These are phyloP conservation scores for Hydropsyche betteni DNA, from an alignment of 2,888 invertebrate species.

Conservation along the genomic window DNA sequence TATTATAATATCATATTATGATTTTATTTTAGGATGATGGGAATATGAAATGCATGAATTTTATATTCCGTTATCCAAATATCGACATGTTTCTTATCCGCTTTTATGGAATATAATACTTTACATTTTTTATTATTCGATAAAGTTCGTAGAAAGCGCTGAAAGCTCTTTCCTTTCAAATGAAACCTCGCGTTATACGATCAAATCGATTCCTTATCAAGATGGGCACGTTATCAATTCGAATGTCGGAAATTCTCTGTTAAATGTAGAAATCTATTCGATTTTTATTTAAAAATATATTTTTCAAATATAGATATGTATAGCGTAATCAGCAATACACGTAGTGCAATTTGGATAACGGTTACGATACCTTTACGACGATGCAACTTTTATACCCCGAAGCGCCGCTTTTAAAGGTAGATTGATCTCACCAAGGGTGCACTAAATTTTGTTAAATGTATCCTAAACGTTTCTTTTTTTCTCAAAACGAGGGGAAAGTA, in stretches of 20 bases:
- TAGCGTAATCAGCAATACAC: no score
- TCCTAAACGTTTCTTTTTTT: slow-evolving; percentile 41
- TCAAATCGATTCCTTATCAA: slow-evolving; percentile 35
- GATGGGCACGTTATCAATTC: slow-evolving; percentile 45
- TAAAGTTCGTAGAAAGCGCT: no score
- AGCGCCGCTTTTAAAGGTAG: slow-evolving; percentile 31
- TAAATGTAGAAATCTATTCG: no score
- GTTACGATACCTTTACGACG: slow-evolving; percentile 32
- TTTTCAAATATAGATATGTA: no score
- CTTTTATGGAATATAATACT: no score
- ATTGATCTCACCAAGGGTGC: slow-evolving; percentile 46
- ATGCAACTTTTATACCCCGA: slow-evolving; percentile 42
- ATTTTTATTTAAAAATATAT: no score
- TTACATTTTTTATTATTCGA: no score
- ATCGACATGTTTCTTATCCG: no score
- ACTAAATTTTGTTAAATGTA: slow-evolving; percentile 46
- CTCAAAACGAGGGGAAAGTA: slow-evolving; percentile 11
- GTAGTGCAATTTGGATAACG: slow-evolving; percentile 36
- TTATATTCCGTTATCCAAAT: no score
- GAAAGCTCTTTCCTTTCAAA: not conserved
- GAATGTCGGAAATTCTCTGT: slow-evolving; percentile 36
- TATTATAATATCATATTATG: no score
- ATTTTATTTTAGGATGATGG: no score
- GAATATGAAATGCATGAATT: no score
- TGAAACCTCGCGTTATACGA: slow-evolving; percentile 9